Percentiles rank a stretch among this genome's conserved stretches.
These are phyloP conservation scores for Wiebesia pumilae DNA, from an alignment of 1,140 invertebrate genomes.

Conservation along the genomic window DNA sequence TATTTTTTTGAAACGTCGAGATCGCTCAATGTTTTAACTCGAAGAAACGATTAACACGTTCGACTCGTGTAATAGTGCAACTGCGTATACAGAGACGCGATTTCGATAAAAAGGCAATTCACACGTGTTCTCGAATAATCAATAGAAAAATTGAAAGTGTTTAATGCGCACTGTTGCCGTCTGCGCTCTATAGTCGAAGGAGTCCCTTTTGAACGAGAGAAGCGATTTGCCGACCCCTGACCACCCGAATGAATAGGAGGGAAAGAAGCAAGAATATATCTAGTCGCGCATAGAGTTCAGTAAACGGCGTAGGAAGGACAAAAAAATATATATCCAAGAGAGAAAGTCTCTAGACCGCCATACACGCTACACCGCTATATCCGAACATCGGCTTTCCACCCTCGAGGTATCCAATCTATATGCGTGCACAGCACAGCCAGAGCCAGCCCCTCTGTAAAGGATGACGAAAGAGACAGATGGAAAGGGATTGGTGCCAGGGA, in stretches of 20 bases:
- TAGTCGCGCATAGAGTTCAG: background rate
- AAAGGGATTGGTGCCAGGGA: conserved; percentile 14
- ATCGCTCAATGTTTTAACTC: background rate
- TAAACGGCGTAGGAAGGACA: background rate
- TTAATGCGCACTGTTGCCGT: background rate
- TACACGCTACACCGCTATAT: background rate
- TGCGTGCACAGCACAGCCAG: background rate
- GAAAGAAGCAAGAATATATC: background rate
- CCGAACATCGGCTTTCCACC: conserved; percentile 40
- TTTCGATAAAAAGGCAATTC: background rate
- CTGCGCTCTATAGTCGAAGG: background rate
- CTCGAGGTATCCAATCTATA: conserved; percentile 45
- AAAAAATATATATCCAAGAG: background rate
- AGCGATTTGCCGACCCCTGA: conserved; percentile 8
- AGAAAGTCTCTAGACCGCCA: conserved; percentile 20
- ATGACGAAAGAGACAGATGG: conserved; percentile 39
- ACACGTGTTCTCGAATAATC: conserved; percentile 3
- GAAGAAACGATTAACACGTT: background rate
- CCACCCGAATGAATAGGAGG: conserved; percentile 11
- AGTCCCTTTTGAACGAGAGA: background rate
- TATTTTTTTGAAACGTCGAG: background rate
- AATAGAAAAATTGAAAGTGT: conserved; percentile 20
- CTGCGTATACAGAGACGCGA: background rate
- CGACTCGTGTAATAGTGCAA: background rate
- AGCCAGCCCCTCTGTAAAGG: conserved; percentile 3